Evolutionary conservation across 1,140 invertebrate species (phyloP), one percentile per base, ranked within the genome.

Genomic region (Neotoxoptera formosana): DNA sequence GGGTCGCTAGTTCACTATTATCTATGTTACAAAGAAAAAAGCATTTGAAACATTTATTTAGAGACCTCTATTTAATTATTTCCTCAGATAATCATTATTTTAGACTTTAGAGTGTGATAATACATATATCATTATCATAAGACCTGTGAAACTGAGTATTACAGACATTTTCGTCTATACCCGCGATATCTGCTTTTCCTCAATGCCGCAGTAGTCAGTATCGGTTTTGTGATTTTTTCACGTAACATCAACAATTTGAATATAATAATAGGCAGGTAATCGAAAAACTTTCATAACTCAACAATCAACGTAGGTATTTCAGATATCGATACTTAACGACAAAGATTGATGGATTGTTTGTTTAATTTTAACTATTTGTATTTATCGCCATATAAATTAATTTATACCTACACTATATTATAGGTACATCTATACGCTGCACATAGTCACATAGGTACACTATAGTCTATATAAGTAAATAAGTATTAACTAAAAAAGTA

Each of bases 341-440:
- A 87, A 87, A n/a, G 86, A 88, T 88, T 88, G 87, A 89, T 89
- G 87, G 36, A 34, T n/a, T 87, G 30, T 48, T 87, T 41, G 83
- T 45, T 84, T 84, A 1, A 21, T n/a, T 47, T 0, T 84, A 20
- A 51, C 48, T 51, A 45, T 84, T 41, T 45, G 9, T 84, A 45
- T 84, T 84, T 84, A 41, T 45, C 11, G 8, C 25, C 9, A 84
- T 84, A 23, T 45, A 84, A 41, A 45, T 25, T 8, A 17, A 84
- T 45, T 23, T 41, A 83, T 36, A 20, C n/a, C n/a, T n/a, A n/a
- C n/a, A 81, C 34, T 34, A 81, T 14, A 17, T 48, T n/a, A 48
- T 48, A 53, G 51, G 51, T 53, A 53, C 53, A 23, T 56, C 25
- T 60, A 60, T 60, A 60, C 25, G 30, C 17, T 2, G 9, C n/a